Evolutionary conservation across 2,113 vertebrate species (phyloP).

Genomic region (Collichthys lucidus): DNA sequence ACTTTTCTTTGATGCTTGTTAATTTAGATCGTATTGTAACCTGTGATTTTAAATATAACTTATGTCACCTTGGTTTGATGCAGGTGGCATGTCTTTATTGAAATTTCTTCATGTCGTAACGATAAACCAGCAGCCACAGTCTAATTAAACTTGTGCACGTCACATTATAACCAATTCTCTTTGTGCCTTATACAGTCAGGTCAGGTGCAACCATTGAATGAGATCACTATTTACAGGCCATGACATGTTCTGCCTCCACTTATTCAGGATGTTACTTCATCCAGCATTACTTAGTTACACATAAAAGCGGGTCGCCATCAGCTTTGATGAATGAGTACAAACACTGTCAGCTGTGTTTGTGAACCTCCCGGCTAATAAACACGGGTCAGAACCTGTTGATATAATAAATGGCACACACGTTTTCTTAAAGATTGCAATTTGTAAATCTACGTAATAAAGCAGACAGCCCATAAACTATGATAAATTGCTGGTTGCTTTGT

Average conservation of each 20-base stretch:
- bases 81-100: neutral
- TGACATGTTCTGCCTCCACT: neutral
- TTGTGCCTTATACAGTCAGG: neutral
- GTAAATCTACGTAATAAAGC: slow-evolving; percentile 9
- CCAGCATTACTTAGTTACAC: neutral
- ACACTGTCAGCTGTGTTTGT: slow-evolving; percentile 34
- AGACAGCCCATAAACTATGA: neutral
- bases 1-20: neutral
- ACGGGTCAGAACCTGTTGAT: slow-evolving; percentile 39
- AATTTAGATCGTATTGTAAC: neutral
- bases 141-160: slow-evolving; percentile 1
- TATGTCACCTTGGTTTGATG: neutral
- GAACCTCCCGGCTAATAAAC: slow-evolving; percentile 20
- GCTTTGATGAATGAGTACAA: slow-evolving; percentile 35
- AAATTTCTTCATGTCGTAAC: neutral
- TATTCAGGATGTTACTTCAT: slow-evolving; percentile 4
- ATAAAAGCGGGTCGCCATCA: neutral
- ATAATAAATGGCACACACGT: slow-evolving; percentile 19
- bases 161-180: neutral
- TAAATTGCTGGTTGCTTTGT: slow-evolving; percentile 5
- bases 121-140: neutral
- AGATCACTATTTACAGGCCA: neutral
- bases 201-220: slow-evolving; percentile 9
- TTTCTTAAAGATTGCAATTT: slow-evolving; percentile 6
- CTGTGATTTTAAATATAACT: neutral